Conservation (phyloP, 2,797 vertebrate species). For the Mycteria americana region DNA sequence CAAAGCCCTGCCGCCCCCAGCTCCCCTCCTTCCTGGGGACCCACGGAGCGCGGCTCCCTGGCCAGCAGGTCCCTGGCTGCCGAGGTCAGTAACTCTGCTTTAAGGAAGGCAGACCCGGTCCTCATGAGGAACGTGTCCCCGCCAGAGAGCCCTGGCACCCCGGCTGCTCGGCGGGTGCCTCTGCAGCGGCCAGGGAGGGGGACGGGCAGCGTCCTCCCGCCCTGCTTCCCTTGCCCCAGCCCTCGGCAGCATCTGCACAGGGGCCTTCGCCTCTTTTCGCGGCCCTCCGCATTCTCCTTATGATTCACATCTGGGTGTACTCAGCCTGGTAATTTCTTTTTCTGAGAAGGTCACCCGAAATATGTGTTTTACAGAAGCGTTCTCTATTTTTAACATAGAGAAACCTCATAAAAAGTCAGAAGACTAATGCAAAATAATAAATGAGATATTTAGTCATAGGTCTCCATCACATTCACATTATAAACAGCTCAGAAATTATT, state of each 20-base stretch:
- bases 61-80: neutral
- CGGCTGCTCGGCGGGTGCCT: neutral
- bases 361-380: neutral
- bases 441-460: conserved; percentile 59
- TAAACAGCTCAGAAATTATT: conserved; percentile 25
- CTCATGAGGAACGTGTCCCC: neutral
- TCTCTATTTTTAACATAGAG: conserved; percentile 42
- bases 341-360: conserved; percentile 36
- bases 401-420: conserved; percentile 37
- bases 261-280: neutral
- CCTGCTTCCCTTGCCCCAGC: neutral
- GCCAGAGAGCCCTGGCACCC: neutral
- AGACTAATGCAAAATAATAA: conserved; percentile 54
- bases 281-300: neutral
- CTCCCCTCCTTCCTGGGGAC: neutral
- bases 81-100: neutral
- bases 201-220: neutral
- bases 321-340: conserved; percentile 18
- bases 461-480: neutral
- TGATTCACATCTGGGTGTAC: conserved; percentile 47
- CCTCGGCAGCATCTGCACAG: neutral
- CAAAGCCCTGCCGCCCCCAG: neutral
- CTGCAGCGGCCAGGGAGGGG: neutral
- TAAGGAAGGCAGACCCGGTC: neutral
- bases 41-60: too few species aligned